Evolutionary conservation across 1,140 invertebrate species (phyloP), one percentile per base, ranked within the genome.

Genomic region (Hesperophylax magnus): DNA sequence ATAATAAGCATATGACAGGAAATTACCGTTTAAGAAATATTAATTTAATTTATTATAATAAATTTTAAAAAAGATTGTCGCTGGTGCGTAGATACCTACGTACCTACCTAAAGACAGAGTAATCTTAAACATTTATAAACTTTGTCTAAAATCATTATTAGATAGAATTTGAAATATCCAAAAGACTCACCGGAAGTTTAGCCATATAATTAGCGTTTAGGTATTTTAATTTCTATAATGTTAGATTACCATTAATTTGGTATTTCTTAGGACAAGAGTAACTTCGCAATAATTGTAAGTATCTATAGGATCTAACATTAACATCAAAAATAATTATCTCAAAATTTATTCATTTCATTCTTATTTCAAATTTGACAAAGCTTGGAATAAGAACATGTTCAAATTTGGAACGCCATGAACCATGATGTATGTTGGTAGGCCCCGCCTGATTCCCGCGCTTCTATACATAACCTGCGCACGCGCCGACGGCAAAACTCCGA

Each of bases 371-470:
- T 56, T 56, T 56, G 18, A 56, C 6, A 20, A 39, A 1, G 34
- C 34, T 39, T 8, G 34, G 34, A 39, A 39, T 39, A 39, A 9
- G 34, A 39, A 9, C 34, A 39, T 7, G 34, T 39, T 39, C 34
- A 39, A 39, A 39, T 39, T 39, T 8, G 54, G 54, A 56, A 56
- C 17, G 17, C 18, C 18, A n/a, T 56, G 3, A 56, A 8, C 8
- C 54, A 56, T 56, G 34, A 39, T 39, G 34, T 39, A 39, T 39
- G 34, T n/a, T 6, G 18, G 17, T 11, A 9, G 34, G 65, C 71
- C 24, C 52, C 71, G 71, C 71, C 71, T 27, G 63, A n/a, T 27
- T 71, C 56, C 79, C 71, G 34, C 76, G 71, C 47, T 18, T 20
- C 67, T 5, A 47, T 11, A 65, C 65, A 34, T 52, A 67, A 11